These are phyloP conservation scores for Odontocerum albicorne DNA, from an alignment of 2,888 invertebrate genomes.

Conservation along the genomic window DNA sequence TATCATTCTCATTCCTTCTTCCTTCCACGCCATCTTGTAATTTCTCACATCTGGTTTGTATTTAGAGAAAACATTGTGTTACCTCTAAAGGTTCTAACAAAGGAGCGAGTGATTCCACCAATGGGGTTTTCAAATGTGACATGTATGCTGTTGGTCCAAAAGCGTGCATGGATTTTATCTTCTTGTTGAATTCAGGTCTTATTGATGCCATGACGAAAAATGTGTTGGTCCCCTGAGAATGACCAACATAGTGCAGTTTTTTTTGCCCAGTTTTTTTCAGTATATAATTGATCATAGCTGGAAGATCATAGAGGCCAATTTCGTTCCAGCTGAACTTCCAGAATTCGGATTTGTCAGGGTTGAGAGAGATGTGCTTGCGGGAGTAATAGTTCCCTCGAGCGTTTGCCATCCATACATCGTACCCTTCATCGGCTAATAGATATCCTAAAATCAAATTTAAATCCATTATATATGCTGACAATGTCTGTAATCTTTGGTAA, in stretches of 20 bases:
- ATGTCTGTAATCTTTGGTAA: too few species aligned
- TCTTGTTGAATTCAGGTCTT: conserved; percentile 60
- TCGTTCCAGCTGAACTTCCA: conserved; percentile 73
- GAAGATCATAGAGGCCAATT: conserved; percentile 73
- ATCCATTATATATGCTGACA: too few species aligned
- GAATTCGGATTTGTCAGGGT: conserved; percentile 41
- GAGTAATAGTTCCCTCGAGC: conserved; percentile 64
- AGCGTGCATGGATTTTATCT: conserved; percentile 59
- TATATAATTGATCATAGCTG: conserved; percentile 73
- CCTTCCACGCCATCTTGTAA: too few species aligned
- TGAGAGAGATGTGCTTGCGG: conserved; percentile 48
- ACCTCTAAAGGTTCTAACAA: conserved; percentile 56
- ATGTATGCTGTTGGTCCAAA: conserved; percentile 63
- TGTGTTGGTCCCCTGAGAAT: conserved; percentile 69
- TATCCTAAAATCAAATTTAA: conserved; percentile 19
- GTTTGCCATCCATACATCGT: conserved; percentile 72
- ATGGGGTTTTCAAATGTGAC: conserved; percentile 51
- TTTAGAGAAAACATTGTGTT: too few species aligned
- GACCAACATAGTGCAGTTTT: conserved; percentile 69
- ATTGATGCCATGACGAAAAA: conserved; percentile 63
- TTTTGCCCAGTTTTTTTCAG: conserved; percentile 55
- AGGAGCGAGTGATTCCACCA: conserved; percentile 51
- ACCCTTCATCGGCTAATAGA: conserved; percentile 56
- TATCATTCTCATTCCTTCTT: too few species aligned
- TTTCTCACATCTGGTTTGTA: too few species aligned